Percentiles rank a stretch among this genome's conserved stretches.
Conservation (phyloP, 2,113 vertebrate species). For the Rattus norvegicus region GRCr8 NC_086036.1:76155001-76155500, state of each 20-base stretch:
- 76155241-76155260: background rate
- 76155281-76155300: background rate
- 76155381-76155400: background rate
- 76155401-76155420: rapidly evolving
- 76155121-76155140: background rate
- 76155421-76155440: background rate
- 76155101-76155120: background rate
- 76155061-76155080: background rate
- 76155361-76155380: background rate
- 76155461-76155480: background rate
- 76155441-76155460: background rate
- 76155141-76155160: background rate
- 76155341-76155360: background rate
- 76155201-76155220: background rate
- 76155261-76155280: background rate
- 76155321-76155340: background rate
- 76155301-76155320: background rate
- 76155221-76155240: background rate
- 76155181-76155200: background rate
- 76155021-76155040: background rate
- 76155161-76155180: background rate
- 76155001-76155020: background rate
- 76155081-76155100: background rate
- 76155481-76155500: background rate
- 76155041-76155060: background rate